Percentiles rank a stretch among this genome's conserved stretches.
Evolutionary conservation across 2,888 invertebrate genomes (phyloP).

Genomic region (Drosophila picticornis): DNA sequence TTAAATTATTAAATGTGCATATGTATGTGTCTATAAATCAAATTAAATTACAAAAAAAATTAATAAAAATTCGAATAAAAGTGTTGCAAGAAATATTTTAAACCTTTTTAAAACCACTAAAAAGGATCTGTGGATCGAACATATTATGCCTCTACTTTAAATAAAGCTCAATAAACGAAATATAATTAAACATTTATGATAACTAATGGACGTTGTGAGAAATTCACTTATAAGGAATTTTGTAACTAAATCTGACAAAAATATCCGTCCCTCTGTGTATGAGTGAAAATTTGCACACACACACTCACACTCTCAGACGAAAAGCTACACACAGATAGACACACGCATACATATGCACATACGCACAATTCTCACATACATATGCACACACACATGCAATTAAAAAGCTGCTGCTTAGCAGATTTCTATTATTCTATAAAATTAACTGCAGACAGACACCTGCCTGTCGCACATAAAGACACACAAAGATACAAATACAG

Average conservation of each 20-base stretch:
- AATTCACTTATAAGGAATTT: conserved; percentile 84
- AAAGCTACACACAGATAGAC: conserved; percentile 45
- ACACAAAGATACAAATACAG: conserved; percentile 29
- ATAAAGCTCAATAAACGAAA: conserved; percentile 15
- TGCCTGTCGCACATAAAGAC: conserved; percentile 56
- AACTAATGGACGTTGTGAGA: conserved; percentile 51
- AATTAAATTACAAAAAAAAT: conserved; percentile 31
- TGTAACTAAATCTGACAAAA: conserved; percentile 84
- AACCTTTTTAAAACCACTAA: conserved; percentile 5
- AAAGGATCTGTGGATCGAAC: conserved; percentile 2
- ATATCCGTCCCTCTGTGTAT: conserved; percentile 45
- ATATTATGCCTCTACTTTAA: neutral
- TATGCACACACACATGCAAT: conserved; percentile 25
- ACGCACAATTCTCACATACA: conserved; percentile 66
- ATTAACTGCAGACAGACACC: conserved; percentile 81
- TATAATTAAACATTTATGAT: conserved; percentile 48
- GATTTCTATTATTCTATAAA: conserved; percentile 64
- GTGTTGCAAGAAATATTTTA: conserved; percentile 39
- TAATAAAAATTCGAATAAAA: conserved; percentile 13
- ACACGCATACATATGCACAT: conserved; percentile 40
- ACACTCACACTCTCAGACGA: conserved; percentile 33
- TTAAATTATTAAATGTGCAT: conserved; percentile 47
- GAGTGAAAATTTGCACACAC: conserved; percentile 57
- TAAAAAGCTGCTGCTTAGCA: conserved; percentile 32
- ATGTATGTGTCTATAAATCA: conserved; percentile 62